These are phyloP conservation scores for Druon quercuslanigerum DNA, from an alignment of 1,140 invertebrate genomes.

Conservation along the genomic window DNA sequence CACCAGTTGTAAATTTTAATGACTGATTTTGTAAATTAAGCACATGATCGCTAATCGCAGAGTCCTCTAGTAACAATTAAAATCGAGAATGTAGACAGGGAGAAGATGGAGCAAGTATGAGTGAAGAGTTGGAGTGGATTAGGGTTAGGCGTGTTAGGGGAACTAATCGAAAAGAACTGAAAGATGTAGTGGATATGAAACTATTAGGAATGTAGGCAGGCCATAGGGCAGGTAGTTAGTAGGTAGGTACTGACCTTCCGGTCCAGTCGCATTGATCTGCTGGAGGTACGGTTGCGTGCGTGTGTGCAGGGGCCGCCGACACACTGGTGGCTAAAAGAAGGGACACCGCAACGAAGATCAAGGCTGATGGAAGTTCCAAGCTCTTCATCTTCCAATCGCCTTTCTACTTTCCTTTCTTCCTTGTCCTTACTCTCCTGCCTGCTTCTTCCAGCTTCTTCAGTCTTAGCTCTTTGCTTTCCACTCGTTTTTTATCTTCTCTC, in stretches of 20 bases:
- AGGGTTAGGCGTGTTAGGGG: too few relatives aligned
- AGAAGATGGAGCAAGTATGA: too few relatives aligned
- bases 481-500: slow-evolving; percentile 20
- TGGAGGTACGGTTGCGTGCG: slow-evolving; percentile 58
- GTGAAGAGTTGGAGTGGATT: too few relatives aligned
- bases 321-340: slow-evolving; percentile 46
- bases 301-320: slow-evolving; percentile 60
- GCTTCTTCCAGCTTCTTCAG: background rate
- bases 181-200: too few relatives aligned
- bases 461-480: slow-evolving; percentile 27
- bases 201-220: background rate
- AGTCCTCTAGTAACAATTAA: too few relatives aligned
- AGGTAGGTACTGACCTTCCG: slow-evolving; percentile 66
- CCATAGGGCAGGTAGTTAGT: background rate
- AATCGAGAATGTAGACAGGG: too few relatives aligned
- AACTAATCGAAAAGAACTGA: too few relatives aligned
- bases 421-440: background rate
- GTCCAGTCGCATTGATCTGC: slow-evolving; percentile 73
- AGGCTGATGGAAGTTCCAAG: slow-evolving; percentile 41
- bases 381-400: slow-evolving; percentile 37
- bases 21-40: too few relatives aligned
- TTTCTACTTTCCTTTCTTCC: slow-evolving; percentile 18
- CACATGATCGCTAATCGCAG: too few relatives aligned
- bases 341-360: slow-evolving; percentile 48
- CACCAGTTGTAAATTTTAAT: too few relatives aligned